Base-by-base conservation (phyloP, 2,113 vertebrate species). In the Burhinus oedicnemus region DNA sequence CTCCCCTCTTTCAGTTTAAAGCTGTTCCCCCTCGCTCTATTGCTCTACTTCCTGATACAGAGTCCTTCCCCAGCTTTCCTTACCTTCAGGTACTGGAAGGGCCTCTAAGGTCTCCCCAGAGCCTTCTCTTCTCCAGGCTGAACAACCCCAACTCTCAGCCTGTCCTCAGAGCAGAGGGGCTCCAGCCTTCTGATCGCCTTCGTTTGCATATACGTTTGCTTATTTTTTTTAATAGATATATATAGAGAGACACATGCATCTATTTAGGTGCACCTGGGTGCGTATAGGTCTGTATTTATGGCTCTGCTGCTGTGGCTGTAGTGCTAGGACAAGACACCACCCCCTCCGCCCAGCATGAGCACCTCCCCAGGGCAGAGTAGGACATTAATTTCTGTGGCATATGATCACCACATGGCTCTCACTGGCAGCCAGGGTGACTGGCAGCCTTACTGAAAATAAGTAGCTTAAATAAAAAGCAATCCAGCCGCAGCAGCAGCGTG, bases 241-340 rank as follows among this genome's bases (percentile, higher is more conserved):
- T 12, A 47, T 15, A 45, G 17, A 27, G 8, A 16, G 27, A 54
- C 8, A 54, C 25, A 38, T 27, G 62, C 45, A 23, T 2, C 10
- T 9, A 30, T 29, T n/a, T 44, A 15, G 21, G 32, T 8, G 5
- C 4, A 9, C 15, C 4, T 3, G 4, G 10, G 14, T 21, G 14
- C 7, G 12, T 34, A 6, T 15, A 27, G 45, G 34, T 15, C 65
- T 38, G 34, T 30, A 78, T 20, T 30, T 11, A 47, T 15, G 66
- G 11, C 23, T 9, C 45, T 5, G 8, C 8, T 1, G 4, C 3
- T 16, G 7, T 0, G 14, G n/a, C 51, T n/a, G 42, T 4, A 49
- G 42, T 15, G 4, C 34, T 15, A 22, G 15, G 38, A 38, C 45
- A 60, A 26, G 68, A 17, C 45, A 40, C 38, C 55, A 17, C 4